Conservation (phyloP, 64 coral and sea anemone genomes). For the Porites australiensis region DNA sequence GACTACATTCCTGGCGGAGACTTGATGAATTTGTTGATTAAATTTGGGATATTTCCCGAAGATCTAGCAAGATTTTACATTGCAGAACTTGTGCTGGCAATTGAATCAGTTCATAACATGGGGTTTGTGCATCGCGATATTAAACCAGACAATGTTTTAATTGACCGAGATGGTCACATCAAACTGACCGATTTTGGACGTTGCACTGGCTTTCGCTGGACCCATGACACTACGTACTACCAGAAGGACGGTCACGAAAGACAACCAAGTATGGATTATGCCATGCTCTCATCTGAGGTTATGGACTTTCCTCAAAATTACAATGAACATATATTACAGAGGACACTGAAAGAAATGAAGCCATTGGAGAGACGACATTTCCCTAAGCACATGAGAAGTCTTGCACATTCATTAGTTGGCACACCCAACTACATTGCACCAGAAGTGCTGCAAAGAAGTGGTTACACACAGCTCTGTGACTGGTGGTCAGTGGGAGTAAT, state of each 20-base stretch:
- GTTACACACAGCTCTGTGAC: conserved; percentile 94
- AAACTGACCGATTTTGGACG: conserved; percentile 99
- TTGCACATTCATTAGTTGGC: conserved; percentile 96
- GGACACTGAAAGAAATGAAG: conserved; percentile 77
- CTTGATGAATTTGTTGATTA: conserved; percentile 93
- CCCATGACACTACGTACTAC: conserved; percentile 98
- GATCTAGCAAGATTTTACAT: conserved; percentile 94
- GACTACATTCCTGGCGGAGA: conserved; percentile 99
- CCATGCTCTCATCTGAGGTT: conserved; percentile 61
- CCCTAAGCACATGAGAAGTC: conserved; percentile 90
- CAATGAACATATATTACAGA: conserved; percentile 62
- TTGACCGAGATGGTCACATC: conserved; percentile 96
- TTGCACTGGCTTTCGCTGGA: conserved; percentile 98
- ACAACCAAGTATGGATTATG: conserved; percentile 83
- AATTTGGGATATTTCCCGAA: conserved; percentile 91
- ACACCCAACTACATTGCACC: conserved; percentile 99
- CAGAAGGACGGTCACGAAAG: conserved; percentile 79
- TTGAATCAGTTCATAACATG: conserved; percentile 96
- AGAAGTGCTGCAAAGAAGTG: conserved; percentile 83
- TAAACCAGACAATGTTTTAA: conserved; percentile 97
- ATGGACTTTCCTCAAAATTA: conserved; percentile 69
- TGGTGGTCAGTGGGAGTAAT: conserved; percentile 99
- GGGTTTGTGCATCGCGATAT: conserved; percentile 96
- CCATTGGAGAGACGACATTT: conserved; percentile 90
- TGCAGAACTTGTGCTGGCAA: conserved; percentile 95